phyloP scores from a whole-genome alignment of 1,140 invertebrate genomes.

The Dendrolimus kikuchii region DNA sequence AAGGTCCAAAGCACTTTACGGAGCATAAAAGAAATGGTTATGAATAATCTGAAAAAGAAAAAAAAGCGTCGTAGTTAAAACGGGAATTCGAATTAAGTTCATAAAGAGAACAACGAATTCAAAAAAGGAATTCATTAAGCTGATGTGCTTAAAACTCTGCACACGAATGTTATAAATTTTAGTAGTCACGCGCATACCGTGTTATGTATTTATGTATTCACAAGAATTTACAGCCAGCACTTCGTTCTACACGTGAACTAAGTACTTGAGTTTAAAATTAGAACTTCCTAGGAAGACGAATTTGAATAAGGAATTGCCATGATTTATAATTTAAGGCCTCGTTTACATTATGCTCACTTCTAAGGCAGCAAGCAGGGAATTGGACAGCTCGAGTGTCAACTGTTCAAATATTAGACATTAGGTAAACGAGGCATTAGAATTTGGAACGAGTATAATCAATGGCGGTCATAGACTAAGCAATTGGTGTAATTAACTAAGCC shows the following conservation, averaged over 20 bases:
- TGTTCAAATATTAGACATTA: too few species aligned
- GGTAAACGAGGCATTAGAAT: too few species aligned
- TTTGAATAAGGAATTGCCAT: not conserved
- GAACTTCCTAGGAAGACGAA: not conserved
- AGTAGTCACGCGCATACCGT: conserved; percentile 25
- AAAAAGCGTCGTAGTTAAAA: conserved; percentile 6
- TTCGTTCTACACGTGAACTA: conserved; percentile 18
- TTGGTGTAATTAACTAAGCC: too few species aligned
- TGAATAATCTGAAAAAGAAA: conserved; percentile 1
- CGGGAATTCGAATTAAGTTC: conserved; percentile 18
- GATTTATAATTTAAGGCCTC: too few species aligned
- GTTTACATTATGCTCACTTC: too few species aligned
- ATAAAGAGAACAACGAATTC: conserved; percentile 27
- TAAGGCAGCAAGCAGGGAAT: too few species aligned
- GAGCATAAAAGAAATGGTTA: too few species aligned
- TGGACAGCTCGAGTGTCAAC: too few species aligned
- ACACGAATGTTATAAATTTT: conserved; percentile 38
- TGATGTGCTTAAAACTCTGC: conserved; percentile 41
- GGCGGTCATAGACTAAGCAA: too few species aligned
- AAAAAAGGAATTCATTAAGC: conserved; percentile 42
- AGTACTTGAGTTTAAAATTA: conserved; percentile 8
- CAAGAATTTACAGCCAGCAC: conserved; percentile 29
- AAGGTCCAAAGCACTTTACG: too few species aligned
- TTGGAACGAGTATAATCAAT: too few species aligned
- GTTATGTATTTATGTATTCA: conserved; percentile 32